Base-by-base conservation (phyloP, 2,797 vertebrate genomes). In the Sebastes glaucus region DNA sequence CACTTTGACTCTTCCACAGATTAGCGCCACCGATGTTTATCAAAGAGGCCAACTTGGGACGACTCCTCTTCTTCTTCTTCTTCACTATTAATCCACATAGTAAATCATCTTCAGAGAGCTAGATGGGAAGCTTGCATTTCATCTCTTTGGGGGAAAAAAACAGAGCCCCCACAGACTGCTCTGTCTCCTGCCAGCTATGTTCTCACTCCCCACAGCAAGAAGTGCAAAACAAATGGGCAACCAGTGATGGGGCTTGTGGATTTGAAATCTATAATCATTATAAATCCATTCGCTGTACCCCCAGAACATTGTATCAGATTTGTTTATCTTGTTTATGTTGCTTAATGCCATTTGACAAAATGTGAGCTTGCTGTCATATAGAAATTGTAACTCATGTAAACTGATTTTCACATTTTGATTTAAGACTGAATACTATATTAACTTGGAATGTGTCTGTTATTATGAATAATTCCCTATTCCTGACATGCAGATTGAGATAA, bases 121-220 rank as follows among this genome's bases (percentile, higher is more conserved):
- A 81, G 82, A 85, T 81, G 18, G 4, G 82, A 80, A 82, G 66
- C 82, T 87, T 86, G 71, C 16, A 33, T 88, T 93, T 88, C 66
- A 86, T 83, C 76, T 81, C 61, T 8, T 63, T 27, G 14, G 33
- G 64, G 10, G n/a, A 18, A 53, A 52, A 82, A 71, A 67, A 42
- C 42, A 59, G 68, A 87, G 62, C 74, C 75, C 67, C 71, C 69
- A 74, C 60, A 80, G 64, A 69, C 81, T 76, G 63, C 27, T 49
- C 56, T 61, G 52, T 61, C 73, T 84, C 20, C 84, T 84, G 81
- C 91, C 89, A 92, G 82, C 59, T 82, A 52, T 77, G 20, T 85
- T 90, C 85, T 87, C 76, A 78, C 53, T 81, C 67, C 27, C 72
- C 61, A 63, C 69, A 81, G 74, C 57, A 72, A 77, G 67, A 86